Percentiles rank a stretch among this genome's conserved stretches.
Evolutionary conservation across 2,113 vertebrate species (phyloP).

Genomic region (Garra rufa): DNA sequence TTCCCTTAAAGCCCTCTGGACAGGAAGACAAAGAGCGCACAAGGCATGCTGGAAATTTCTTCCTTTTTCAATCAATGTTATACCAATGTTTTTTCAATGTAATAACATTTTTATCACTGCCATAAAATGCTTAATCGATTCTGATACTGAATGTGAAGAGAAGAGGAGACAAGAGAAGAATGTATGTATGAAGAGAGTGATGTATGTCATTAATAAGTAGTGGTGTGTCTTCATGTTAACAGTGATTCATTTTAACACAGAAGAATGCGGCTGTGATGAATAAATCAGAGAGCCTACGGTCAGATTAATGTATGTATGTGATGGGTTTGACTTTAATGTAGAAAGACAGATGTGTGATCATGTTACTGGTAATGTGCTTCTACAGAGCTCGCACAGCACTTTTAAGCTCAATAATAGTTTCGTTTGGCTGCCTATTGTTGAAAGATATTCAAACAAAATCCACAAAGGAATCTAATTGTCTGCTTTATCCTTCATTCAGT

Average conservation of each 20-base stretch:
- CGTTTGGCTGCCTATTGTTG: neutral
- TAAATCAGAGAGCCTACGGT: slow-evolving; percentile 40
- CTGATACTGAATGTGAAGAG: slow-evolving; percentile 15
- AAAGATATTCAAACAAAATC: neutral
- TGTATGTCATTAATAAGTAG: slow-evolving; percentile 26
- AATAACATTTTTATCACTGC: slow-evolving; percentile 32
- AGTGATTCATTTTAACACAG: slow-evolving; percentile 72
- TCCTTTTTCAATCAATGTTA: slow-evolving; percentile 10
- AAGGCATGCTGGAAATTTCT: neutral
- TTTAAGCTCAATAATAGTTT: neutral
- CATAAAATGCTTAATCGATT: slow-evolving; percentile 17
- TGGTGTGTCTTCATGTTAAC: slow-evolving; percentile 63
- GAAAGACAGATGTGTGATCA: neutral
- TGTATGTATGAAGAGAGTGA: neutral
- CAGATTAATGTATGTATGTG: slow-evolving; percentile 34
- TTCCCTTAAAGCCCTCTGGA: slow-evolving; percentile 44
- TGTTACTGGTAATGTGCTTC: neutral
- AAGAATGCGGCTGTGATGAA: slow-evolving; percentile 37
- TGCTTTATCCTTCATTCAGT: neutral
- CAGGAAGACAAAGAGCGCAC: slow-evolving; percentile 5
- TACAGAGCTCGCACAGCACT: slow-evolving; percentile 19
- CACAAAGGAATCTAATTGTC: neutral
- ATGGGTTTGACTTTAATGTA: slow-evolving; percentile 3
- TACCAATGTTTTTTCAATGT: slow-evolving; percentile 18
- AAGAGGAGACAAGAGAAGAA: slow-evolving; percentile 28